Base-by-base conservation (phyloP, 2,113 vertebrate genomes). In the Indicator maculatus region DNA sequence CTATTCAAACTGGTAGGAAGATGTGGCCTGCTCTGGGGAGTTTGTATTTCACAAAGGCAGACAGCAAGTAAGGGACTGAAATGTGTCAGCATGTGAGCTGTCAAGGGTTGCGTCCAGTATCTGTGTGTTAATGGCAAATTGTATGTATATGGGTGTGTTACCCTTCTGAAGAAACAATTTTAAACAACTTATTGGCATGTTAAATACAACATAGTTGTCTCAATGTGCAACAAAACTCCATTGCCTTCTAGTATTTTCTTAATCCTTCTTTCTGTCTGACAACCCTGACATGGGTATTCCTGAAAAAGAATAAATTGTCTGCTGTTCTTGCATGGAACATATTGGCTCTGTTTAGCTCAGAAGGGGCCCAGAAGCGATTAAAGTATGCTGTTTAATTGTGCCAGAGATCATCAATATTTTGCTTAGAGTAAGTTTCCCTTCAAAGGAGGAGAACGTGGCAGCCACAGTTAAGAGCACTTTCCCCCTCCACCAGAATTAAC, bases 221-320 rank as follows among this genome's bases (percentile, higher is more conserved):
- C 60, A 75, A 1, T 12, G 30, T 65, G 24, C 36, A 85, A 9
- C 27, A 41, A 28, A 89, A 55, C 24, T 73, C 19, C 6, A 3
- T 50, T 63, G 30, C 14, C 31, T 55, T 88, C 20, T 61, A 26
- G 23, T 44, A 55, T 87, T 84, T 89, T 39, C 18, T 38, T 60
- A 58, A 31, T 63, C 19, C 5, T 58, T 78, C 64, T 56, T 85
- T 72, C 45, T 6, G 5, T 39, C n/a, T 84, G 58, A 67, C 36
- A 84, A 2, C 18, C 11, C 41, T 0, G 0, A 1, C 0, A 0
- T 19, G 59, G 38, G 24, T 83, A 36, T 6, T 59, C 8, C 28
- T 79, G 30, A 65, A 89, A 73, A 16, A 50, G 16, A 31, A 44
- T 38, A 50, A 80, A 44, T 72, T 72, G 4, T 39, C 30, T 86